A percentile compares a stretch with the other conserved stretches of the same genome.
Evolutionary conservation across 2,113 vertebrate species (phyloP).

Genomic region (Apodemus sylvaticus): DNA sequence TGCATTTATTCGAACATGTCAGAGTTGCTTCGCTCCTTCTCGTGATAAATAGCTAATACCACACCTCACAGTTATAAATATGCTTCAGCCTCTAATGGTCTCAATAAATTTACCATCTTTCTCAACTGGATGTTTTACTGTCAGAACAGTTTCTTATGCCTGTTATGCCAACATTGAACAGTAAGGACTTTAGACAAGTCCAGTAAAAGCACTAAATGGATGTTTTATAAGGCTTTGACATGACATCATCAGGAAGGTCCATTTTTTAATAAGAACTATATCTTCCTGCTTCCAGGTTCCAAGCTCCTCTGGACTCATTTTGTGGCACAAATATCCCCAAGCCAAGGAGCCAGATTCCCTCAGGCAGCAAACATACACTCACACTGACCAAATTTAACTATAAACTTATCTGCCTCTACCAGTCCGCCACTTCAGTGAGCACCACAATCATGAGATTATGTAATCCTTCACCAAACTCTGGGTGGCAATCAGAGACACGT

Average conservation of each 20-base stretch:
- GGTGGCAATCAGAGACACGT: background rate
- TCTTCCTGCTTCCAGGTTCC: background rate
- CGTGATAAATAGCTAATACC: conserved; percentile 62
- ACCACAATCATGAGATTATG: background rate
- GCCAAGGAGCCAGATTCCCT: background rate
- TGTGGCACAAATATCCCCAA: background rate
- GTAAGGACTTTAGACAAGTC: conserved; percentile 11
- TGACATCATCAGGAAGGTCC: conserved; percentile 1
- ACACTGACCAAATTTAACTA: conserved; percentile 26
- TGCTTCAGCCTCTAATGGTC: conserved; percentile 53
- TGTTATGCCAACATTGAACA: background rate
- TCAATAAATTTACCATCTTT: conserved; percentile 66
- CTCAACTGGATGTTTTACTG: conserved; percentile 55
- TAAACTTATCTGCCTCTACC: conserved; percentile 24
- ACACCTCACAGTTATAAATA: conserved; percentile 67
- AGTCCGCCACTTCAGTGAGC: background rate
- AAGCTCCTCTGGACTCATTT: background rate
- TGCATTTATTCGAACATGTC: conserved; percentile 51
- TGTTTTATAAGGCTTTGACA: conserved; percentile 46
- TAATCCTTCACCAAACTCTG: background rate
- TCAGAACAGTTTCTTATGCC: conserved; percentile 49
- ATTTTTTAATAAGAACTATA: conserved; percentile 54
- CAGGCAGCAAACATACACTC: background rate
- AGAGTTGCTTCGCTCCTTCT: conserved; percentile 52
- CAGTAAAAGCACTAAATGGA: conserved; percentile 43